Evolutionary conservation across 2,888 invertebrate species (phyloP).

Genomic region (Pollenia griseotomentosa): DNA sequence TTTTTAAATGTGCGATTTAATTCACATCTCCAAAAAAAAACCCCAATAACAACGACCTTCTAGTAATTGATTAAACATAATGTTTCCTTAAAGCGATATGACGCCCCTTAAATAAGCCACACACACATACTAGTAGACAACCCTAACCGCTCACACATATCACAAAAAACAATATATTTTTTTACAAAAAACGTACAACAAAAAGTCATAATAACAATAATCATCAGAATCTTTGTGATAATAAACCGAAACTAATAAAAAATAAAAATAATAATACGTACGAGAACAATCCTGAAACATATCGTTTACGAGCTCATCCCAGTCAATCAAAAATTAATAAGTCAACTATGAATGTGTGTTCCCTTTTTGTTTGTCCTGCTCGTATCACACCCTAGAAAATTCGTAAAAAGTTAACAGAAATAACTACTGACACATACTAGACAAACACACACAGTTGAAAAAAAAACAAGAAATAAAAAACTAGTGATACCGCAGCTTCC

Average conservation of each 20-base stretch:
- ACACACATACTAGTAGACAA: neutral
- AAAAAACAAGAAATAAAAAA: conserved; percentile 14
- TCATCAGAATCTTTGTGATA: conserved; percentile 64
- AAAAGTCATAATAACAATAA: conserved; percentile 60
- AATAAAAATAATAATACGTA: conserved; percentile 45
- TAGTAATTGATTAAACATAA: conserved; percentile 56
- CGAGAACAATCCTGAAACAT: conserved; percentile 49
- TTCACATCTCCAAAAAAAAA: neutral
- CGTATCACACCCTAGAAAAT: conserved; percentile 77
- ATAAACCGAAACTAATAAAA: conserved; percentile 71
- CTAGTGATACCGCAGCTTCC: conserved; percentile 56
- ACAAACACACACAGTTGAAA: conserved; percentile 53
- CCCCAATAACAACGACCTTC: neutral
- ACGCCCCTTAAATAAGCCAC: conserved; percentile 52
- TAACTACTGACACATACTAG: conserved; percentile 45
- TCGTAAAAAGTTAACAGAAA: conserved; percentile 63
- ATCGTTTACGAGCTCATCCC: conserved; percentile 73
- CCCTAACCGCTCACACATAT: neutral
- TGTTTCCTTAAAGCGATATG: conserved; percentile 14
- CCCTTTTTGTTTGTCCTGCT: conserved; percentile 39
- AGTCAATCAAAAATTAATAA: conserved; percentile 79
- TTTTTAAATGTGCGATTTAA: neutral
- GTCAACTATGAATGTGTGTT: conserved; percentile 74
- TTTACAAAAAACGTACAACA: conserved; percentile 40
- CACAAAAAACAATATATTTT: conserved; percentile 37